Conservation (phyloP, 1,140 invertebrate species). For the Stratiolaelaps scimitus region DNA sequence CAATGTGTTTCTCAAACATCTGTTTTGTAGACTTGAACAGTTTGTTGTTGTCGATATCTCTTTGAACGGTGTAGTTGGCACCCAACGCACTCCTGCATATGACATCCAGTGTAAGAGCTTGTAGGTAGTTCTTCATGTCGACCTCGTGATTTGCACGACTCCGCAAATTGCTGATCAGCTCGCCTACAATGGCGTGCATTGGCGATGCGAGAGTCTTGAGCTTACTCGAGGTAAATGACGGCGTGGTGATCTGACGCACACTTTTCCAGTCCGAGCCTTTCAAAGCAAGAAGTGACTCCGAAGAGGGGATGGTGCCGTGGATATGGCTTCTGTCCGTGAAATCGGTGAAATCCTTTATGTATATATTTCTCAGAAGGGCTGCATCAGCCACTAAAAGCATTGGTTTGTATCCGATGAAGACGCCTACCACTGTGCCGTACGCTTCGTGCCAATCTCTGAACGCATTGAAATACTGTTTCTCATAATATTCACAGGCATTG, state of each 20-base stretch:
- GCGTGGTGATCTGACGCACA: neutral
- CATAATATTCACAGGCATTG: slow-evolving; percentile 37
- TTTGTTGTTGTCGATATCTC: neutral
- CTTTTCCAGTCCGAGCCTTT: neutral
- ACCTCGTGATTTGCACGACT: neutral
- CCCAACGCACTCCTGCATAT: neutral
- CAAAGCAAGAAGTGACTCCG: neutral
- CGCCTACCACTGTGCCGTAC: slow-evolving; percentile 41
- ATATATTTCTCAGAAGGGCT: slow-evolving; percentile 40
- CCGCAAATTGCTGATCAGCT: neutral
- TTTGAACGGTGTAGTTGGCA: slow-evolving; percentile 2
- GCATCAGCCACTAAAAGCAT: slow-evolving; percentile 39
- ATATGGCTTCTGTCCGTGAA: slow-evolving; percentile 37
- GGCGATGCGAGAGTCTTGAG: neutral
- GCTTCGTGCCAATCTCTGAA: slow-evolving; percentile 37
- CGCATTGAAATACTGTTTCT: slow-evolving; percentile 35
- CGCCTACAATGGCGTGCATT: neutral
- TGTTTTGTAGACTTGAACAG: neutral
- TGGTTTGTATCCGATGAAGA: slow-evolving; percentile 39
- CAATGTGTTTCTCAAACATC: neutral
- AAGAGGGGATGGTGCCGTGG: neutral
- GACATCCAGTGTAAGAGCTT: neutral
- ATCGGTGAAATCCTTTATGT: slow-evolving; percentile 40
- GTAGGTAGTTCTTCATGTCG: slow-evolving; percentile 3
- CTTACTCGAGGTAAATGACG: neutral